A percentile compares a stretch with the other conserved stretches of the same genome.
Evolutionary conservation across 2,797 vertebrate species (phyloP).

Genomic region (Aphelocoma californica): DNA sequence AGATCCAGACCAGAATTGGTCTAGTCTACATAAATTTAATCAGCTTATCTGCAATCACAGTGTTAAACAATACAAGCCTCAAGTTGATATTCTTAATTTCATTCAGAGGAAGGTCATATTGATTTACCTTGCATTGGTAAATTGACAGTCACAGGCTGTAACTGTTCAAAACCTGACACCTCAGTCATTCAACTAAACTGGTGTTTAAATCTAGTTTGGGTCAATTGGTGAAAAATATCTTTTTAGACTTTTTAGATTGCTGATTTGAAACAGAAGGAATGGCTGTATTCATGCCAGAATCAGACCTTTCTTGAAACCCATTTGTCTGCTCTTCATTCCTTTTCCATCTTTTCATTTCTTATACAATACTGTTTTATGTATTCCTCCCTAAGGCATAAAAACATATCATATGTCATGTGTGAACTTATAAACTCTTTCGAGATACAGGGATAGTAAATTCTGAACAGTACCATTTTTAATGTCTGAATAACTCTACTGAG

Average conservation of each 20-base stretch:
- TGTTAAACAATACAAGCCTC: not conserved
- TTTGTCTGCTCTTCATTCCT: not conserved
- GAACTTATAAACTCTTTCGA: conserved; percentile 2
- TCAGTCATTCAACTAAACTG: not conserved
- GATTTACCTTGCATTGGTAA: not conserved
- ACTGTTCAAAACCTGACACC: not conserved
- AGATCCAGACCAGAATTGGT: not conserved
- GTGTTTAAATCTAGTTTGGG: not conserved
- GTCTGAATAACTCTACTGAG: not conserved
- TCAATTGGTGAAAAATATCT: not conserved
- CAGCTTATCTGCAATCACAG: not conserved
- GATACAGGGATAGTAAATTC: not conserved
- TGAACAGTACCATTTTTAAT: not conserved
- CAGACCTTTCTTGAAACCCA: not conserved
- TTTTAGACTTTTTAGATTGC: not conserved
- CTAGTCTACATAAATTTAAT: not conserved
- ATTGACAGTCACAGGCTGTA: not conserved
- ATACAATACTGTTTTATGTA: not conserved
- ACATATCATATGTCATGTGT: not conserved
- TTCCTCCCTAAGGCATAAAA: conserved; percentile 3
- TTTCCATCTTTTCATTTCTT: not conserved
- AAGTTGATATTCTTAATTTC: not conserved
- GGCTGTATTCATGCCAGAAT: not conserved
- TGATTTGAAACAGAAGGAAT: not conserved
- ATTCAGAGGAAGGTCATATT: not conserved